Conservation (phyloP, 2,797 vertebrate species). For the Fundulus diaphanus region DNA sequence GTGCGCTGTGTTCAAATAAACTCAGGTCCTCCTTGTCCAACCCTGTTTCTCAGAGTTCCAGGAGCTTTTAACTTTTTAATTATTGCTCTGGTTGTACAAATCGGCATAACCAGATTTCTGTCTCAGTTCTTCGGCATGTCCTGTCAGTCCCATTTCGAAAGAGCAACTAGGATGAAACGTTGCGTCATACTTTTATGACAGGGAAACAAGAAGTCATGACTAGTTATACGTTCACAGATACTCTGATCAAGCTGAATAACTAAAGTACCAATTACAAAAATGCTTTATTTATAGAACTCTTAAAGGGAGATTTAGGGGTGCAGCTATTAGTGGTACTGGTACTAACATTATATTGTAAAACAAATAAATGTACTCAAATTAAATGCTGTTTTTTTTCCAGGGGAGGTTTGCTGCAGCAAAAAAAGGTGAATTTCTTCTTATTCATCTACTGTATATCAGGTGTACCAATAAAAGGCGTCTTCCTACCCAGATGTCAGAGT, state of each 20-base stretch:
- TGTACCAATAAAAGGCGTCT: not conserved
- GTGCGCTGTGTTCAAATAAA: too few relatives aligned
- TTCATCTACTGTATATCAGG: not conserved
- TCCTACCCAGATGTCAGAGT: not conserved
- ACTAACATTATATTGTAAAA: not conserved
- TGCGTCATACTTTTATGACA: too few relatives aligned
- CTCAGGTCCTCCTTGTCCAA: too few relatives aligned
- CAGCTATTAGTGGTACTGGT: not conserved
- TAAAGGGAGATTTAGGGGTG: too few relatives aligned
- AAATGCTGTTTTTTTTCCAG: not conserved
- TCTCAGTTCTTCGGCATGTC: not conserved
- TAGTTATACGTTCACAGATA: too few relatives aligned
- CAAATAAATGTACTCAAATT: not conserved
- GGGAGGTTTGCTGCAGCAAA: not conserved
- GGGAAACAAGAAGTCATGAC: too few relatives aligned
- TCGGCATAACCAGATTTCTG: not conserved
- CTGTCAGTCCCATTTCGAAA: not conserved
- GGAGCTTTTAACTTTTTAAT: too few relatives aligned
- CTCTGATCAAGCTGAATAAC: too few relatives aligned
- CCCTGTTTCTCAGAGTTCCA: too few relatives aligned
- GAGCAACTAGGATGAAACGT: not conserved
- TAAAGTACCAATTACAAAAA: too few relatives aligned
- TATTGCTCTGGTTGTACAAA: too few relatives aligned
- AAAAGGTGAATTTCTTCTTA: not conserved
- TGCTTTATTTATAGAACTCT: too few relatives aligned